Conservation (phyloP, 2,113 vertebrate genomes). For the Micronycteris hirsuta region DNA sequence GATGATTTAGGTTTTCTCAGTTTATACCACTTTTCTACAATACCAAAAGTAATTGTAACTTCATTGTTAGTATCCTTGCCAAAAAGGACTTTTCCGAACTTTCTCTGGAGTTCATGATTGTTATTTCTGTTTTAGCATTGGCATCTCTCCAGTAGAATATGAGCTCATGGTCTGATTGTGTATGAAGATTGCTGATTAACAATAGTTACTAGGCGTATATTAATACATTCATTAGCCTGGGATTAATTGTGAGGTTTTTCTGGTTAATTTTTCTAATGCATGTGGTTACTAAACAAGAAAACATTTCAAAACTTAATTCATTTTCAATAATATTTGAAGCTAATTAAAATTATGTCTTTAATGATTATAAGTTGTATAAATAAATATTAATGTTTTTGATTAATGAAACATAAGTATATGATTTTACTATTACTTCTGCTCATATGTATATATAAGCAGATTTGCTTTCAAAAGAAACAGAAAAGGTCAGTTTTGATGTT, state of each 20-base stretch:
- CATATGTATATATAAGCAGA: background rate
- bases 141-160: conserved; percentile 18
- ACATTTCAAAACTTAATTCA: conserved; percentile 7
- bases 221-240: conserved; percentile 4
- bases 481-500: background rate
- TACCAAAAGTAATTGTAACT: conserved; percentile 34
- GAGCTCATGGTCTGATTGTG: background rate
- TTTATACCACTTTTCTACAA: conserved; percentile 33
- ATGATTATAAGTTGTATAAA: background rate
- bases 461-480: background rate
- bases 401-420: background rate
- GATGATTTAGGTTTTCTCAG: conserved; percentile 44
- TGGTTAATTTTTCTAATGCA: background rate
- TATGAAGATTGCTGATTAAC: conserved; percentile 6
- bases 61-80: conserved; percentile 14
- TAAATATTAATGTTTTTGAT: background rate
- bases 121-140: background rate
- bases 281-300: conserved; percentile 48
- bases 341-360: background rate
- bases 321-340: conserved; percentile 4
- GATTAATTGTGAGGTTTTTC: conserved; percentile 34
- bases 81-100: conserved; percentile 44
- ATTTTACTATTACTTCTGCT: background rate
- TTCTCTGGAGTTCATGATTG: background rate
- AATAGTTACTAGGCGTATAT: background rate